Evolutionary conservation across 1,140 invertebrate species (phyloP).

Genomic region (Drosophila funebris): DNA sequence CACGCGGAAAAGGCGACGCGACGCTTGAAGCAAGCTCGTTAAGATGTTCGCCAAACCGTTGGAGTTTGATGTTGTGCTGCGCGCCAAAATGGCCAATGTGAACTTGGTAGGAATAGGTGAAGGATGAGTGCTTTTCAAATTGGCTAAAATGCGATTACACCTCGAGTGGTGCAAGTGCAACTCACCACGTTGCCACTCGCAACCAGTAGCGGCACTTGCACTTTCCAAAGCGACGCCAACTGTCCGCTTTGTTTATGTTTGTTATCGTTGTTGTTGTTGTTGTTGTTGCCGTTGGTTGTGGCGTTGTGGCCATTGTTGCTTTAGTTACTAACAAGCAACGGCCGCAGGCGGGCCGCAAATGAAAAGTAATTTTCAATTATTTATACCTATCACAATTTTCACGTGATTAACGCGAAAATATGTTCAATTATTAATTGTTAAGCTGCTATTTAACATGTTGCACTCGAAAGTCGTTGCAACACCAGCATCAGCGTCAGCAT

Average conservation of each 20-base stretch:
- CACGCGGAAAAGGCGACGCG: constrained; percentile 43
- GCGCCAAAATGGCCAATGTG: constrained; percentile 68
- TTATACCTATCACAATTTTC: constrained; percentile 43
- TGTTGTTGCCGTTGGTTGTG: constrained; percentile 44
- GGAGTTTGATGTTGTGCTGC: constrained; percentile 73
- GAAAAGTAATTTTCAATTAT: constrained; percentile 49
- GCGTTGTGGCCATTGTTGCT: constrained; percentile 46
- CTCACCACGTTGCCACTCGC: constrained; percentile 63
- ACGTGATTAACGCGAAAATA: constrained; percentile 65
- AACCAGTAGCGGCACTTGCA: constrained; percentile 56
- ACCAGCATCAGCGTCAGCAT: neutral
- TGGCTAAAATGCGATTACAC: constrained; percentile 9
- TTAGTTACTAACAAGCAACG: constrained; percentile 71
- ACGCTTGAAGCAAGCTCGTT: constrained; percentile 18
- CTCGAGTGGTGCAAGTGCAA: constrained; percentile 28
- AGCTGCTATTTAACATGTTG: constrained; percentile 14
- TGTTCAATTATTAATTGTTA: constrained; percentile 70
- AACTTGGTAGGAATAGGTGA: constrained; percentile 50
- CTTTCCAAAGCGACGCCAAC: constrained; percentile 67
- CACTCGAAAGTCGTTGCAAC: constrained; percentile 1
- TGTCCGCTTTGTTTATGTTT: constrained; percentile 58
- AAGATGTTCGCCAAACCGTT: constrained; percentile 60
- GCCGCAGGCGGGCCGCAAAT: constrained; percentile 28
- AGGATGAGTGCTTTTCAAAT: neutral
- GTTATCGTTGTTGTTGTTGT: constrained; percentile 23